phyloP scores from a whole-genome alignment of 2,797 vertebrate species.

The Ataeniobius toweri region DNA sequence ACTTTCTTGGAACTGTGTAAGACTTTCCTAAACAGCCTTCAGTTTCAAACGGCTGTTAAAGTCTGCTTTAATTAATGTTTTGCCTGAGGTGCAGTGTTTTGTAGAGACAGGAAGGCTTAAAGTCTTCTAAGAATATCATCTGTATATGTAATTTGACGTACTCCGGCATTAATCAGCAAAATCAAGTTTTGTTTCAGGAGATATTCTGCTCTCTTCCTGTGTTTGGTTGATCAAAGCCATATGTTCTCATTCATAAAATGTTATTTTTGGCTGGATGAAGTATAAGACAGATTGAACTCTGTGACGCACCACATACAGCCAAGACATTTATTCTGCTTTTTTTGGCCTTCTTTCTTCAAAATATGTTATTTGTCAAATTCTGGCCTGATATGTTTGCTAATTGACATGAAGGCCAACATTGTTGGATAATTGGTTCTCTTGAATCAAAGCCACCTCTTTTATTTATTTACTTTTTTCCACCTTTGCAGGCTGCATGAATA shows the following conservation, averaged over 20 bases:
- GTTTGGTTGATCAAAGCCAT: constrained; percentile 14
- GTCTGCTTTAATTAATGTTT: constrained; percentile 47
- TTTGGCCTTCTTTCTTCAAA: neutral
- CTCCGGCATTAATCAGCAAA: constrained; percentile 7
- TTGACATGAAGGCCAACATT: neutral
- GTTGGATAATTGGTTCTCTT: neutral
- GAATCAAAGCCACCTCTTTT: neutral
- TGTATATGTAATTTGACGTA: constrained; percentile 38
- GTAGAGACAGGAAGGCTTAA: constrained; percentile 8
- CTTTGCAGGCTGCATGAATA: constrained; percentile 47
- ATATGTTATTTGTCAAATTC: neutral
- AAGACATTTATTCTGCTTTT: constrained; percentile 15
- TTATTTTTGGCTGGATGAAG: constrained; percentile 16
- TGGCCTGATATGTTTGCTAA: neutral
- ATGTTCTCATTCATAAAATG: constrained; percentile 8
- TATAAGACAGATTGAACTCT: constrained; percentile 18
- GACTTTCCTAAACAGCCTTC: constrained; percentile 5
- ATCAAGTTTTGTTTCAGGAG: neutral
- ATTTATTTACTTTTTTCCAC: constrained; percentile 24
- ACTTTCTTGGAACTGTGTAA: constrained; percentile 32
- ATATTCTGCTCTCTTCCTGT: constrained; percentile 7
- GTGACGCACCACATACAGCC: constrained; percentile 11
- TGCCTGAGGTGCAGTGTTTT: constrained; percentile 17
- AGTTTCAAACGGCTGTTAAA: constrained; percentile 33
- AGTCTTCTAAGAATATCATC: constrained; percentile 12